phyloP scores from a whole-genome alignment of 2,797 vertebrate species.

The Ara ararauna region DNA sequence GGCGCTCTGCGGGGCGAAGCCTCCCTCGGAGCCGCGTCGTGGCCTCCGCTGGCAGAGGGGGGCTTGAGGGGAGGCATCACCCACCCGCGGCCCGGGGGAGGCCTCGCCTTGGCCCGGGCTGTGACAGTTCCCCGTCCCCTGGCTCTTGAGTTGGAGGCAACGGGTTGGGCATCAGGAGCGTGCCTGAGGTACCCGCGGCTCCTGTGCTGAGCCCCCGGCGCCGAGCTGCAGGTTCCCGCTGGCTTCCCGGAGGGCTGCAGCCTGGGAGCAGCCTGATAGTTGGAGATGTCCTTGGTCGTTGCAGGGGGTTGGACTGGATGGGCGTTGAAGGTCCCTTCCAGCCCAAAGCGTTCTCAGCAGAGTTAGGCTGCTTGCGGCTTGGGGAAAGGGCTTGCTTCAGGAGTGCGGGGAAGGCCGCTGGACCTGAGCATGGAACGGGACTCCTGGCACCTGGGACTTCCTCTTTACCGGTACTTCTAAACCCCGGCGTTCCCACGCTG shows the following conservation, averaged over 20 bases:
- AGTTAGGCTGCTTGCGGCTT: neutral
- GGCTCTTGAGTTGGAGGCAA: neutral
- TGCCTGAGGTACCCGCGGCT: neutral
- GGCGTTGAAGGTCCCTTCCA: neutral
- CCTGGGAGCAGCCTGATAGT: neutral
- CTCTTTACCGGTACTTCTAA: neutral
- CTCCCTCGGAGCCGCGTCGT: neutral
- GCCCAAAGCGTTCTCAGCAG: neutral
- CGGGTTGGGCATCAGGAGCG: neutral
- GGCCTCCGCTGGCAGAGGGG: neutral
- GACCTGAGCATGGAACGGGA: fast-evolving
- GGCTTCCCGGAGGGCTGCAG: fast-evolving
- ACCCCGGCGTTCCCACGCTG: fast-evolving
- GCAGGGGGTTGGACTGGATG: neutral
- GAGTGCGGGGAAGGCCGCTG: neutral
- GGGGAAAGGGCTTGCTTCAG: neutral
- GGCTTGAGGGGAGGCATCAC: neutral
- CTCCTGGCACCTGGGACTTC: neutral
- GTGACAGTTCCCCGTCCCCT: fast-evolving
- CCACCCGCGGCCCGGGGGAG: fast-evolving
- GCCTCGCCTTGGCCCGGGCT: neutral
- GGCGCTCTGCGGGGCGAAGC: neutral
- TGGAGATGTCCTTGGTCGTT: neutral
- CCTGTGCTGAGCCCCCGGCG: neutral
- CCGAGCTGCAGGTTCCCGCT: neutral